Evolutionary conservation across 2,888 invertebrate species (phyloP).

Genomic region (Ypsolopha scabrella): DNA sequence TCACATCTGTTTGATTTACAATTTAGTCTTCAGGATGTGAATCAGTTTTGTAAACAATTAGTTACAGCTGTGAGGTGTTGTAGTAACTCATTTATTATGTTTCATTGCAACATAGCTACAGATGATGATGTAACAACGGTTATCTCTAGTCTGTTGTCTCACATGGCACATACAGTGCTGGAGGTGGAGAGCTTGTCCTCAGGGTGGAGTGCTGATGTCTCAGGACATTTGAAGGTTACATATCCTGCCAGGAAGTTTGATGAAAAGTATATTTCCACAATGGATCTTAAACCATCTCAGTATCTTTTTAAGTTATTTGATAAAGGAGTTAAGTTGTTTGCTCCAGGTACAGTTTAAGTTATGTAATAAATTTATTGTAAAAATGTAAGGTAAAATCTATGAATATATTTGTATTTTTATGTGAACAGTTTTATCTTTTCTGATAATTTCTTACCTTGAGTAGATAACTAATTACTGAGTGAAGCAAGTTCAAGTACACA

Average conservation of each 20-base stretch:
- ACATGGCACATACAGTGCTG: conserved; percentile 73
- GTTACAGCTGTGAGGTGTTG: conserved; percentile 33
- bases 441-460: too few species aligned
- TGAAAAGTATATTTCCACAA: conserved; percentile 27
- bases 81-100: conserved; percentile 49
- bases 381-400: neutral
- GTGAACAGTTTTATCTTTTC: too few species aligned
- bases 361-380: neutral
- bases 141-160: conserved; percentile 71
- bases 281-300: conserved; percentile 34
- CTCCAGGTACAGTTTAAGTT: conserved; percentile 70
- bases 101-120: conserved; percentile 71
- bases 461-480: too few species aligned
- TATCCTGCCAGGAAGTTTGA: conserved; percentile 45
- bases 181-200: conserved; percentile 77
- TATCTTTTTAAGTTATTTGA: conserved; percentile 81
- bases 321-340: conserved; percentile 79
- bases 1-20: conserved; percentile 78
- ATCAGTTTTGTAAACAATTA: conserved; percentile 56
- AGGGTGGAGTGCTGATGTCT: conserved; percentile 79
- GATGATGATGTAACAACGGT: conserved; percentile 68
- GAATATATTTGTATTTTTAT: neutral
- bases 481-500: too few species aligned
- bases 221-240: conserved; percentile 74
- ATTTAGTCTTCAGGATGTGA: conserved; percentile 61